Evolutionary conservation across 2,113 vertebrate genomes (phyloP), one percentile per base, ranked within the genome.

Genomic region (Chitala chitala): DNA sequence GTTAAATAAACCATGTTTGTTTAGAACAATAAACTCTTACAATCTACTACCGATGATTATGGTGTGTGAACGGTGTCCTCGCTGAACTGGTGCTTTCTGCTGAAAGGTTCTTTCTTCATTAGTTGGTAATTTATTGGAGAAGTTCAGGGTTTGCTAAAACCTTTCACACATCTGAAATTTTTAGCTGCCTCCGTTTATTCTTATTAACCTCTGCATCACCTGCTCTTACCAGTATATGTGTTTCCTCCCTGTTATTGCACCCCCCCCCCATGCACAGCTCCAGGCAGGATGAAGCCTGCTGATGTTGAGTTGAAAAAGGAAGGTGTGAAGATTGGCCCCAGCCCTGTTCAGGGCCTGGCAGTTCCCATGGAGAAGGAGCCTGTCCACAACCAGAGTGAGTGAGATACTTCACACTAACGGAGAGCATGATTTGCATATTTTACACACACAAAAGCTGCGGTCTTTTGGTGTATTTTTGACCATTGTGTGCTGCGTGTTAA

Each of bases 261-360:
- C 59, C 31, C 6, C n/a, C 61, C 77, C 2, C 44, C 17, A 8
- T 74, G 13, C 13, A 10, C 78, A 91, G 90, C 78, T 80, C 88
- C 87, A 65, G 87, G 84, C 59, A 55, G 75, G 56, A 75, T 84
- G 69, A 86, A 79, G 58, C 78, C 79, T 0, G 89, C 85, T 1
- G 71, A 64, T 1, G 78, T 82, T 51, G 82, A 80, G 46, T 22
- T 82, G 46, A 89, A 87, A 74, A 81, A 50, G 3, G 0, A 22
- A 22, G 85, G 69, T 9, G 88, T 91, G 77, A 92, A 92, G 80
- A 85, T 92, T 42, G 92, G 91, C 58, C 86, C 90, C 10, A 93
- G 92, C 76, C 82, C 91, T 78, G 86, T 87, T 87, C 84, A 93
- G 88, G 81, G n/a, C n/a, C n/a, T n/a, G n/a, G n/a, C n/a, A n/a